Evolutionary conservation across 1,140 invertebrate species (phyloP).

Genomic region (Ips nitidus): DNA sequence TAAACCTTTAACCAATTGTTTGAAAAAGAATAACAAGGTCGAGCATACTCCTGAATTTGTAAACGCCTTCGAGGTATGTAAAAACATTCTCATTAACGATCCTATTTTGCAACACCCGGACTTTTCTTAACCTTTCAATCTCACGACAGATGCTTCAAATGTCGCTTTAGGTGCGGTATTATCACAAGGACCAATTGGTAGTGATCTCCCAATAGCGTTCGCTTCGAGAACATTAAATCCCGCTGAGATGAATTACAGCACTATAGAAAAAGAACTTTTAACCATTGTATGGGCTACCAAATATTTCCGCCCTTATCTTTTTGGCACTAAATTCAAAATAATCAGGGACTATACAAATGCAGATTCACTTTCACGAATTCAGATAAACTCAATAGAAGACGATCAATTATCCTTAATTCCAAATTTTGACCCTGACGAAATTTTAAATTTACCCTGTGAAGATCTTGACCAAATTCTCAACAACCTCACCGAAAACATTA

Average conservation of each 20-base stretch:
- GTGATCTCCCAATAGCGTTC: slow-evolving; percentile 22
- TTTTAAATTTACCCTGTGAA: not conserved
- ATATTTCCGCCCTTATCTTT: slow-evolving; percentile 38
- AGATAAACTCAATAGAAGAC: slow-evolving; percentile 16
- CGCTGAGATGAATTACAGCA: slow-evolving; percentile 18
- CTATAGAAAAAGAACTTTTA: slow-evolving; percentile 40
- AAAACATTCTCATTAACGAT: slow-evolving; percentile 36
- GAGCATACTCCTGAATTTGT: slow-evolving; percentile 19
- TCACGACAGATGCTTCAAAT: slow-evolving; percentile 23
- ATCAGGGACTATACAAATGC: slow-evolving; percentile 4
- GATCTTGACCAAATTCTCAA: not conserved
- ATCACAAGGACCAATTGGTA: slow-evolving; percentile 17
- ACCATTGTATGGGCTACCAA: slow-evolving; percentile 30
- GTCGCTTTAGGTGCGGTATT: slow-evolving; percentile 41
- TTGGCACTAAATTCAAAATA: slow-evolving; percentile 44
- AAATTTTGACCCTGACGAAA: slow-evolving; percentile 7
- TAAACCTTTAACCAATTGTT: slow-evolving; percentile 42
- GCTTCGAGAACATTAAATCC: slow-evolving; percentile 27
- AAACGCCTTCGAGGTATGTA: slow-evolving; percentile 22
- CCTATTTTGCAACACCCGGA: slow-evolving; percentile 24
- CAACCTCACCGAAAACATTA: not conserved
- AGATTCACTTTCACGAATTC: slow-evolving; percentile 10
- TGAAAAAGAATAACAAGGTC: slow-evolving; percentile 41
- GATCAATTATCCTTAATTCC: slow-evolving; percentile 9
- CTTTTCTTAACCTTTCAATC: slow-evolving; percentile 18